Percentiles rank a stretch among this genome's conserved stretches.
Conservation (phyloP, 2,797 vertebrate genomes). For the Phataginus tricuspis region DNA sequence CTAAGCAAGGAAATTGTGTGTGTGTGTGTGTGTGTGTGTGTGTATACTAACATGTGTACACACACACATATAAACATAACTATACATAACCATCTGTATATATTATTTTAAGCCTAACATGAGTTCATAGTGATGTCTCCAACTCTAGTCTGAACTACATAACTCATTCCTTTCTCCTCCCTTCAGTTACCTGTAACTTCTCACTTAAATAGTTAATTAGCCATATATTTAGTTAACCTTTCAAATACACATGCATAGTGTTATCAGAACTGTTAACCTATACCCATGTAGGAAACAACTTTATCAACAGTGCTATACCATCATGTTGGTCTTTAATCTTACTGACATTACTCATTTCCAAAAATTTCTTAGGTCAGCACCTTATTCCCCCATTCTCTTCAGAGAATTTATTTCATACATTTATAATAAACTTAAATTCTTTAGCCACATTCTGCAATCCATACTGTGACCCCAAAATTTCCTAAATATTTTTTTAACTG, state of each 20-base stretch:
- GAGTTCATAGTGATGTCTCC: not conserved
- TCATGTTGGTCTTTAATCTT: not conserved
- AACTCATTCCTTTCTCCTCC: not conserved
- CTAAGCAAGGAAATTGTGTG: not conserved
- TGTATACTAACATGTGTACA: not conserved
- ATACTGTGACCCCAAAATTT: not conserved
- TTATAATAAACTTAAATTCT: not conserved
- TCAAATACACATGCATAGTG: not conserved
- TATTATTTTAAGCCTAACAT: not conserved
- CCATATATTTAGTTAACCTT: not conserved
- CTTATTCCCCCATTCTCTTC: not conserved
- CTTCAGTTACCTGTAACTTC: not conserved
- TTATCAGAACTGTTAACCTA: not conserved
- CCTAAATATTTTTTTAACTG: not conserved
- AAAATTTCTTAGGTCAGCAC: not conserved
- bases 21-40: not conserved
- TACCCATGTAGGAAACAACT: not conserved
- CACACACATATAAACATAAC: not conserved
- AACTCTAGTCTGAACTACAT: not conserved
- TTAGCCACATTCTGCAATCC: not conserved
- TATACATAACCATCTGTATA: not conserved
- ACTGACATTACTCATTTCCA: not conserved
- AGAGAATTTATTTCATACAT: not conserved
- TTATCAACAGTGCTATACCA: not conserved
- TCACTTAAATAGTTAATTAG: not conserved